These are phyloP conservation scores for Ellobium chinense DNA, from an alignment of 2,888 invertebrate genomes.

Conservation along the genomic window DNA sequence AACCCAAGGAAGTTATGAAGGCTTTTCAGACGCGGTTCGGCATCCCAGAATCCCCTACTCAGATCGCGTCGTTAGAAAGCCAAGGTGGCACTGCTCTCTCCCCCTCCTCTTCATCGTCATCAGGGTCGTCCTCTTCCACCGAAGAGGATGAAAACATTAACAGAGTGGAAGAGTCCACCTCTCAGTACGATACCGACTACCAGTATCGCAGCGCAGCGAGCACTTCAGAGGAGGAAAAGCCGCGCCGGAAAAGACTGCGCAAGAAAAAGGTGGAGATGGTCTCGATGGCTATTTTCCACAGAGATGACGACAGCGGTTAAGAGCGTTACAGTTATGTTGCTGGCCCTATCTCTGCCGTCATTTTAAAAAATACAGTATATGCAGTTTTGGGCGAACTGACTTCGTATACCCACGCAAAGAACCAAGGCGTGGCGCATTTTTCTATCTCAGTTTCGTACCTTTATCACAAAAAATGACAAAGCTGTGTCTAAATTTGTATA, in stretches of 20 bases:
- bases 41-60: background rate
- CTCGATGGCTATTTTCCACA: slow-evolving; percentile 36
- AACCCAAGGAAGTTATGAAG: slow-evolving; percentile 18
- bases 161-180: slow-evolving; percentile 30
- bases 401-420: too few species aligned
- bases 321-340: too few species aligned
- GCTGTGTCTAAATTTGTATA: too few species aligned
- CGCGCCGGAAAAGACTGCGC: background rate
- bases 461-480: too few species aligned
- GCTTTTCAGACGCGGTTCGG: slow-evolving; percentile 30
- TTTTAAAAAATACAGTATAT: too few species aligned
- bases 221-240: slow-evolving; percentile 23
- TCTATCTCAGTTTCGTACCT: too few species aligned
- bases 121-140: background rate
- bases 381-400: too few species aligned
- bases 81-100: background rate
- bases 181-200: slow-evolving; percentile 35
- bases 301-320: too few species aligned
- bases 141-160: background rate
- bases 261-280: slow-evolving; percentile 10
- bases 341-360: too few species aligned
- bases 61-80: background rate
- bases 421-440: too few species aligned
- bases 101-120: background rate
- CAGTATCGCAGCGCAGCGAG: slow-evolving; percentile 16